phyloP scores from a whole-genome alignment of 2,888 invertebrate genomes.

The Polyploca ridens region DNA sequence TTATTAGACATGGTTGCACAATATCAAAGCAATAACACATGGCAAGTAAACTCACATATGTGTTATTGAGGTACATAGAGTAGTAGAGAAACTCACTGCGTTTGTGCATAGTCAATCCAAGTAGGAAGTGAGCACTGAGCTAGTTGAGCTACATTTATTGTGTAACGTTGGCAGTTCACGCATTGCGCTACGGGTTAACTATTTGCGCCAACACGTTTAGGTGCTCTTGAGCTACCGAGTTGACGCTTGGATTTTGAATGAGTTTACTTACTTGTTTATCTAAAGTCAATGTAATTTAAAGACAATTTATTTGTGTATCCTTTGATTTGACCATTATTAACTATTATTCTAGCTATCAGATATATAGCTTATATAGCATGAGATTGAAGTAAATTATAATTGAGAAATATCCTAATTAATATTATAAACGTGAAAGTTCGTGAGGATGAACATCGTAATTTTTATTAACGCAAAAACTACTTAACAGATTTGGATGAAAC shows the following conservation, averaged over 20 bases:
- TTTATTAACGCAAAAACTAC: no score
- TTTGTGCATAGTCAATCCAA: constrained; percentile 9
- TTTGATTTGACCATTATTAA: not conserved
- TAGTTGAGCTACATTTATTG: constrained; percentile 5
- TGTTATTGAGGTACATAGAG: constrained; percentile 1
- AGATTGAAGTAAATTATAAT: no score
- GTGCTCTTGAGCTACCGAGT: not conserved
- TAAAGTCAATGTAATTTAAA: not conserved
- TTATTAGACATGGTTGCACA: not conserved
- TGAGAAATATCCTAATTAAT: no score
- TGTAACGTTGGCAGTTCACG: constrained; percentile 8
- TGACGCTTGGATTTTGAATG: not conserved
- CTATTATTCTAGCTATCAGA: not conserved
- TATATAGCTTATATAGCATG: no score
- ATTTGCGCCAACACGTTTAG: not conserved
- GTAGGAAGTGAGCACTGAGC: constrained; percentile 1
- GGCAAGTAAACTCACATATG: not conserved
- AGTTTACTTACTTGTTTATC: not conserved
- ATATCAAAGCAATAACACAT: not conserved
- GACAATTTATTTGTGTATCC: not conserved
- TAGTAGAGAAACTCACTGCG: constrained; percentile 5
- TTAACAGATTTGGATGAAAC: no score
- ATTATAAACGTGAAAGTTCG: no score
- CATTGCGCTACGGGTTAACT: constrained; percentile 4
- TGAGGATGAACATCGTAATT: no score